A percentile compares a stretch with the other conserved stretches of the same genome.
Conservation (phyloP, 2,888 invertebrate genomes). For the Polydrusus cervinus region DNA sequence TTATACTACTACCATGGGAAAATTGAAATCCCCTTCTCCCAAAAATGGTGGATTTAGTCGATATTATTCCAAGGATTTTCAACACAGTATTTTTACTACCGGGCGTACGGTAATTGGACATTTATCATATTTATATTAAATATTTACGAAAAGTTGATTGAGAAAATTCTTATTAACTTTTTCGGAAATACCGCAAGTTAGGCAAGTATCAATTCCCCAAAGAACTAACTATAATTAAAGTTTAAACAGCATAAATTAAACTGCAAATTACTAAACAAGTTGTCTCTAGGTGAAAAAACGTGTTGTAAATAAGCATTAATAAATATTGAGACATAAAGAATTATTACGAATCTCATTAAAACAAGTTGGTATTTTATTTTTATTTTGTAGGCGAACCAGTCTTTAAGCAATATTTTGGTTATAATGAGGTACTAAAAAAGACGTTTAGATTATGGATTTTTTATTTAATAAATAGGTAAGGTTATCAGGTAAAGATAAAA, state of each 20-base stretch:
- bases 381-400: slow-evolving; percentile 41
- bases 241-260: slow-evolving; percentile 5
- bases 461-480: slow-evolving; percentile 30
- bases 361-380: slow-evolving; percentile 33
- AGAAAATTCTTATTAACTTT: background rate
- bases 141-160: too few species aligned
- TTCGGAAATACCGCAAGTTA: background rate
- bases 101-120: too few species aligned
- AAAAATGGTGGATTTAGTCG: too few species aligned
- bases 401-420: slow-evolving; percentile 32
- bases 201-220: background rate
- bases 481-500: slow-evolving; percentile 26
- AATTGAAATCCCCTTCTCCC: too few species aligned
- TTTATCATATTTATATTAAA: too few species aligned
- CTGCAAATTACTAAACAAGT: slow-evolving; percentile 15
- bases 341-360: slow-evolving; percentile 21
- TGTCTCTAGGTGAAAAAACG: slow-evolving; percentile 12
- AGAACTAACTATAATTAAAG: slow-evolving; percentile 8
- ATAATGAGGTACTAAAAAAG: slow-evolving; percentile 22
- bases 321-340: slow-evolving; percentile 26
- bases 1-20: too few species aligned
- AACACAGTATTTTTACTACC: too few species aligned
- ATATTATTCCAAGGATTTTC: too few species aligned
- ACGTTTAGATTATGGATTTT: slow-evolving; percentile 30
- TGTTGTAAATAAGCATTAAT: slow-evolving; percentile 1